Evolutionary conservation across 1,140 invertebrate genomes (phyloP), one percentile per base, ranked within the genome.

Genomic region (Drosophila asahinai): DNA sequence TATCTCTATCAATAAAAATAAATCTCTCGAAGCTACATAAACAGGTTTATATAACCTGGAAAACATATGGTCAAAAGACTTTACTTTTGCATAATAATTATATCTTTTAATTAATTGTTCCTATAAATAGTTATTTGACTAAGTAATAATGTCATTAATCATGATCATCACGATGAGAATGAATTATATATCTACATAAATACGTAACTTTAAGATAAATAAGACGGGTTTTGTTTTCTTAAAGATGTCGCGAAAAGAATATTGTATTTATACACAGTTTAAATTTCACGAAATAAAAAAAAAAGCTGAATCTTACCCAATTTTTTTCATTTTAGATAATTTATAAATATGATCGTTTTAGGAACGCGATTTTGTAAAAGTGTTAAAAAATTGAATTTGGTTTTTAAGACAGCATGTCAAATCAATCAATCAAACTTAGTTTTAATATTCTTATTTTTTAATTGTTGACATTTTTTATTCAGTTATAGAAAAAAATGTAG

Each of bases 31-130:
- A 14, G 14, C 27, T 17, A 36, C 2, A 36, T 8, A 27, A 15
- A 25, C 6, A 19, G 19, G 30, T 33, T 52, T 45, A 51, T 15
- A 49, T 15, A 36, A 19, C 19, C 15, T 38, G 3, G 2, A 11
- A 66, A 15, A 54, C 7, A 62, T 36, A 27, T 61, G 14, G 19
- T 17, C 14, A 47, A 33, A 2, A 3, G 30, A 27, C 12, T 36
- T 48, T 66, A 12, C 33, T 38, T 48, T 3, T 33, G 22, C n/a
- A 22, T 17, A 40, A 52, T 33, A 65, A 49, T 49, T 30, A 48
- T 49, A 12, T 49, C 49, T 51, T 17, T 42, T 38, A 36, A 36
- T 51, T n/a, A 66, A 67, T 67, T 51, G 65, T 68, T 68, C 65
- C 65, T 68, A 68, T 48, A 48, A 38, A 19, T 51, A 68, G 40